These are phyloP conservation scores for Antedon mediterranea DNA, from an alignment of 53 echinoderm and acorn worm genomes.

Conservation along the genomic window DNA sequence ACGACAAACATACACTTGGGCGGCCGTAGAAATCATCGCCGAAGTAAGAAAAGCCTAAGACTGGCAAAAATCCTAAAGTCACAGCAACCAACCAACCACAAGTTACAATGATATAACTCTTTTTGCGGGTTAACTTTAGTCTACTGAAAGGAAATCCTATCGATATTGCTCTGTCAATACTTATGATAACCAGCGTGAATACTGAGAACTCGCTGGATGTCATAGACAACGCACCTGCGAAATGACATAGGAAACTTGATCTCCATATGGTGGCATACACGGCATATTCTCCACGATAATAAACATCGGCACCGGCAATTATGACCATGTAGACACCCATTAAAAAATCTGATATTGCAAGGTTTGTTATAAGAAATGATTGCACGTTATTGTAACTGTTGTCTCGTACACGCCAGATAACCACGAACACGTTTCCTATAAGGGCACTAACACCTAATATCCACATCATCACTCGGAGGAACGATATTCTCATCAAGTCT, in stretches of 20 bases:
- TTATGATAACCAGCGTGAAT: slow-evolving; percentile 18
- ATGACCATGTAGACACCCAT: slow-evolving; percentile 36
- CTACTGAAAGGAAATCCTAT: slow-evolving; percentile 16
- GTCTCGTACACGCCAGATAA: slow-evolving; percentile 7
- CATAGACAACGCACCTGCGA: slow-evolving; percentile 17
- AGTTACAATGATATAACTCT: background rate
- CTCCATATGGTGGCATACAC: slow-evolving; percentile 16
- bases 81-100: slow-evolving; percentile 7
- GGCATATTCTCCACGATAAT: slow-evolving; percentile 17
- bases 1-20: background rate
- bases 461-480: slow-evolving; percentile 22
- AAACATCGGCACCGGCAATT: slow-evolving; percentile 22
- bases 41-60: background rate
- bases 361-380: slow-evolving; percentile 22
- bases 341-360: slow-evolving; percentile 27
- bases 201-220: slow-evolving; percentile 28
- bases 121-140: slow-evolving; percentile 1
- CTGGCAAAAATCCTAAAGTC: background rate
- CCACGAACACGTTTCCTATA: slow-evolving; percentile 19
- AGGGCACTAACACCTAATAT: slow-evolving; percentile 29
- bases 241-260: slow-evolving; percentile 16
- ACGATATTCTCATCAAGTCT: slow-evolving; percentile 17
- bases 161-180: slow-evolving; percentile 15
- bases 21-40: slow-evolving; percentile 3
- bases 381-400: slow-evolving; percentile 2